phyloP scores from a whole-genome alignment of 2,797 vertebrate genomes.

The Sarcophilus harrisii region DNA sequence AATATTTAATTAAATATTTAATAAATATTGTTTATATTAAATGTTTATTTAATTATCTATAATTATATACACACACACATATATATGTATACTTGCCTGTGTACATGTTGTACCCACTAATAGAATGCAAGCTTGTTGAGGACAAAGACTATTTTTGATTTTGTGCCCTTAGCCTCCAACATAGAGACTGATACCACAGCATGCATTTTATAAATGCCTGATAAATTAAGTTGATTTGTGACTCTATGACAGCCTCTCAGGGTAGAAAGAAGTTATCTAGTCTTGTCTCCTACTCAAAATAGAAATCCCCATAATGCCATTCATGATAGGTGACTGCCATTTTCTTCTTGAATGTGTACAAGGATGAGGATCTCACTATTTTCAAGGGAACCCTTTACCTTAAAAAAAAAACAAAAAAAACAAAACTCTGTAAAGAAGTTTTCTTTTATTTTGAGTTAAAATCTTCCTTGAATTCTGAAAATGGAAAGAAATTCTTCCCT shows the following conservation, averaged over 20 bases:
- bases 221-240: neutral
- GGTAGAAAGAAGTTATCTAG: neutral
- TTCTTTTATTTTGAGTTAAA: neutral
- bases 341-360: neutral
- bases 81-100: neutral
- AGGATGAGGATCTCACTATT: neutral
- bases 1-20: neutral
- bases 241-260: neutral
- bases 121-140: neutral
- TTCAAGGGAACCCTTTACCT: neutral
- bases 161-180: neutral
- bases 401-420: neutral
- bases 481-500: neutral
- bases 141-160: neutral
- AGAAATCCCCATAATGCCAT: neutral
- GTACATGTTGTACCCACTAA: neutral
- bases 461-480: neutral
- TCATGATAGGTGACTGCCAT: neutral
- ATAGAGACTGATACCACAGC: neutral
- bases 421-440: neutral
- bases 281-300: neutral
- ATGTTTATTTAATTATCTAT: neutral
- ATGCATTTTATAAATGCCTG: neutral
- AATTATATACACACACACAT: neutral
- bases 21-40: neutral